A percentile compares a stretch with the other conserved stretches of the same genome.
Evolutionary conservation across 2,888 invertebrate species (phyloP).

Genomic region (Pycnomerus fuliginosus): DNA sequence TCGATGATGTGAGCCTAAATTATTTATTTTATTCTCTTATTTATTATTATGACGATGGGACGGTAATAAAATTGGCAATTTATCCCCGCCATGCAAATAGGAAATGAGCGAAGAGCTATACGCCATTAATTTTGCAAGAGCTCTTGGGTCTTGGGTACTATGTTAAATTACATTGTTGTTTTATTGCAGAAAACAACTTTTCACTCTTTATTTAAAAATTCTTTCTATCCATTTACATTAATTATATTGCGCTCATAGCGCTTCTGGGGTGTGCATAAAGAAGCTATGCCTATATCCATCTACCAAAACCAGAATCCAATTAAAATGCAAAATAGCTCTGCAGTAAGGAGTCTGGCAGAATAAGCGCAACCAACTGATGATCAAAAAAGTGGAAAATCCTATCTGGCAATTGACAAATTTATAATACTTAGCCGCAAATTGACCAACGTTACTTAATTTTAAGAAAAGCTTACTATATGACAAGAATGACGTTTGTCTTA

Average conservation of each 20-base stretch:
- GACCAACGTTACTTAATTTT: too few relatives aligned
- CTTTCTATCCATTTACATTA: conserved; percentile 12
- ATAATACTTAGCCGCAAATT: too few relatives aligned
- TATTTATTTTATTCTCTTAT: too few relatives aligned
- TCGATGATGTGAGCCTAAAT: too few relatives aligned
- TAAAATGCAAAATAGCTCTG: conserved; percentile 12
- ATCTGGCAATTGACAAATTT: too few relatives aligned
- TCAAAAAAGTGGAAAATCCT: too few relatives aligned
- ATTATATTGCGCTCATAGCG: conserved; percentile 14
- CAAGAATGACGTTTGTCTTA: too few relatives aligned
- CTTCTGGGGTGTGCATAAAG: not conserved
- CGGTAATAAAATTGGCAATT: conserved; percentile 3
- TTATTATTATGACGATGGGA: too few relatives aligned
- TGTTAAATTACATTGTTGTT: conserved; percentile 18
- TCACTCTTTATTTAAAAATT: conserved; percentile 7
- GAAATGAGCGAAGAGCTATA: conserved; percentile 1
- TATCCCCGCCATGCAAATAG: not conserved
- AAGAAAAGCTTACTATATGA: too few relatives aligned
- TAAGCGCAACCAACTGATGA: too few relatives aligned
- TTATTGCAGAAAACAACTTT: conserved; percentile 14
- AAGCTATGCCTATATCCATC: not conserved
- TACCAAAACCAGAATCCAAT: conserved; percentile 9
- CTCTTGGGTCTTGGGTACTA: conserved; percentile 1
- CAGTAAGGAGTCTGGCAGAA: too few relatives aligned
- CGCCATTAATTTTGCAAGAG: conserved; percentile 6